Conservation (phyloP, 2,888 invertebrate genomes). For the Plagodis dolabraria region DNA sequence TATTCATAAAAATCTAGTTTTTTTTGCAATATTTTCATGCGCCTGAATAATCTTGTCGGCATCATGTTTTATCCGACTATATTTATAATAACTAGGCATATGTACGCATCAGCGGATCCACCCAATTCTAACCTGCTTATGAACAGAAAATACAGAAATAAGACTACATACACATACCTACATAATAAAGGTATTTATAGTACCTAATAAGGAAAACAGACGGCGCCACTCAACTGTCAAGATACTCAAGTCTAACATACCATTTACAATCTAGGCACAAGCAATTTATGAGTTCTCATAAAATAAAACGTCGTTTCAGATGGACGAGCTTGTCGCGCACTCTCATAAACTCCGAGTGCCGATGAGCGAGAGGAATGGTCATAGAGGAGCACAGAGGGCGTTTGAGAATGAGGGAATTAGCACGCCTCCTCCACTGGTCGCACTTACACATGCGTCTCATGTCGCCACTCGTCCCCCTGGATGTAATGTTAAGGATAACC, state of each 20-base stretch:
- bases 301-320: constrained; percentile 52
- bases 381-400: constrained; percentile 59
- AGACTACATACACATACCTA: constrained; percentile 3
- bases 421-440: constrained; percentile 65
- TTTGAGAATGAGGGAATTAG: constrained; percentile 58
- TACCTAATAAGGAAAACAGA: constrained; percentile 16
- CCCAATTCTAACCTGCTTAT: neutral
- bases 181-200: constrained; percentile 10
- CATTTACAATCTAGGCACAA: constrained; percentile 31
- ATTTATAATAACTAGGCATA: too few relatives aligned
- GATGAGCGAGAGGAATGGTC: constrained; percentile 65
- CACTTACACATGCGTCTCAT: constrained; percentile 73
- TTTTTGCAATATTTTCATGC: too few relatives aligned
- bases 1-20: too few relatives aligned
- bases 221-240: constrained; percentile 25
- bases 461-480: constrained; percentile 72
- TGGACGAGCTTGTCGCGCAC: constrained; percentile 74
- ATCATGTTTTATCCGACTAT: too few relatives aligned
- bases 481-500: constrained; percentile 64
- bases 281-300: constrained; percentile 32
- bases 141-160: neutral
- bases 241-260: constrained; percentile 29
- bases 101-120: too few relatives aligned
- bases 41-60: too few relatives aligned
- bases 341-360: constrained; percentile 75